Base-by-base conservation (phyloP, 1,140 invertebrate genomes). In the Rhagoletis zephyria region DNA sequence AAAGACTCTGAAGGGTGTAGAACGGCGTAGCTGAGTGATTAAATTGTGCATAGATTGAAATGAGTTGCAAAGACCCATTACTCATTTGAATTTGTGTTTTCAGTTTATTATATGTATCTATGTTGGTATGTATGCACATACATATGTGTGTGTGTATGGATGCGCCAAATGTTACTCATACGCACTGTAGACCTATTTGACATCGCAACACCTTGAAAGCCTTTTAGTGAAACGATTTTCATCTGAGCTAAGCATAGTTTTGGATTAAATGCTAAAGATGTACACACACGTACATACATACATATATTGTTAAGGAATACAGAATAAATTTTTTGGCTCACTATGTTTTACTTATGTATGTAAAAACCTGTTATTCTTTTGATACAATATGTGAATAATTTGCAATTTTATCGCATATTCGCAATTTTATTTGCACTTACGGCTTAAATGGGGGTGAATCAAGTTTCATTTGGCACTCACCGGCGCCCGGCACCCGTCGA, bases 1-100 rank as follows among this genome's bases (percentile, higher is more conserved):
- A 30, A 30, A 81, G n/a, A 2, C 16, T 1, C 16, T 1, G 30
- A 9, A 81, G 19, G 74, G 48, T 10, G 74, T 2, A 9, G 48
- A 81, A 81, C 30, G 30, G 0, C 30, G 45, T 56, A 56, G 10
- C 16, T 56, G 48, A 81, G 74, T 81, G 74, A 81, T 81, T 81
- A 81, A 81, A 81, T 51, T 56, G 74, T n/a, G 9, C n/a, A 81
- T 30, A 30, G 6, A 67, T 40, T 67, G 64, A 67, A 30, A 67
- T 40, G 30, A 30, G 64, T 30, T 5, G 30, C 64, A 67, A 67
- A 19, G 64, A n/a, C 30, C 30, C 30, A 14, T 7, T 63, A 63
- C 51, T 5, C 51, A 56, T 56, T 56, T 56, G 51, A 30, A 30
- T 30, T 30, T 10, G 51, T 56, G 51, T 56, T 56, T 56, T 10